phyloP scores from a whole-genome alignment of 2,113 vertebrate species.

The Takifugu flavidus region DNA sequence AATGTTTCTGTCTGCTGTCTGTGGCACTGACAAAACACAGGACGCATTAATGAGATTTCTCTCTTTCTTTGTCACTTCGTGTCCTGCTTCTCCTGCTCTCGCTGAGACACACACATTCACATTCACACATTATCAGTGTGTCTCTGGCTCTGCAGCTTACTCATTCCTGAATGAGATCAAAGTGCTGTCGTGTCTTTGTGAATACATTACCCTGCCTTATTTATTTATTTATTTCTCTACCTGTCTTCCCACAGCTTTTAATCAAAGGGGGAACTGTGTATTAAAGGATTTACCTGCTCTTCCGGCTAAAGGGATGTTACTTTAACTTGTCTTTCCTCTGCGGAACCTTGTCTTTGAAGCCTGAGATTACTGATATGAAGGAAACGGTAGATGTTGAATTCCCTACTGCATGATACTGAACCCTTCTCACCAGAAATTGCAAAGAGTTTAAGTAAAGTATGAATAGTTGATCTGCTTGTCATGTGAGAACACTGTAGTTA shows the following conservation, averaged over 20 bases:
- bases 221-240: constrained; percentile 53
- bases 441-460: too few relatives aligned
- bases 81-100: not conserved
- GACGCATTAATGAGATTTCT: constrained; percentile 23
- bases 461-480: too few relatives aligned
- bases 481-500: too few relatives aligned
- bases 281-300: constrained; percentile 37
- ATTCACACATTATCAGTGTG: not conserved
- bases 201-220: constrained; percentile 27
- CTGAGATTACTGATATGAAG: constrained; percentile 27
- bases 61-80: constrained; percentile 20
- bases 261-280: constrained; percentile 44
- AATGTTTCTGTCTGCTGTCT: constrained; percentile 2
- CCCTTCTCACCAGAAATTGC: too few relatives aligned
- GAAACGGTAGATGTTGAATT: constrained; percentile 19
- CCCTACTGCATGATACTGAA: not conserved
- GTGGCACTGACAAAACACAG: constrained; percentile 27
- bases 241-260: constrained; percentile 38
- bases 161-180: constrained; percentile 55
- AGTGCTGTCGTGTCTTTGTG: constrained; percentile 50
- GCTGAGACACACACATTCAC: constrained; percentile 8
- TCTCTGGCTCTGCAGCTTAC: constrained; percentile 26
- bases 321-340: constrained; percentile 33
- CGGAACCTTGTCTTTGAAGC: constrained; percentile 51
- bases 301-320: constrained; percentile 12